Evolutionary conservation across 1,140 invertebrate genomes (phyloP).

Genomic region (Ceratina calcarata): DNA sequence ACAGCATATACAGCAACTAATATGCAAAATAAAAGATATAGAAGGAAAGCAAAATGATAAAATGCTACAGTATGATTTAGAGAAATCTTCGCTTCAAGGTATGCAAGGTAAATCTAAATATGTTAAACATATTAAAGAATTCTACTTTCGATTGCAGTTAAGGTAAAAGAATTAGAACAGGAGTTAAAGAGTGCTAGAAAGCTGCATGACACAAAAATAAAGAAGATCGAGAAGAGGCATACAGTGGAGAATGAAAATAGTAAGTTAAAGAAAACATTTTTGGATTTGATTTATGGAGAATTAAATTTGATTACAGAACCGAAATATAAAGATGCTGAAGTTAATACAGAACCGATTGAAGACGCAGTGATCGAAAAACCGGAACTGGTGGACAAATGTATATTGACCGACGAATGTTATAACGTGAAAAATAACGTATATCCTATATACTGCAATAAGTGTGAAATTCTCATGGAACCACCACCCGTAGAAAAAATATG

Average conservation of each 20-base stretch:
- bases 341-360: constrained; percentile 42
- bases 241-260: neutral
- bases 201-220: constrained; percentile 7
- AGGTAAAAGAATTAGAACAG: constrained; percentile 57
- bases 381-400: constrained; percentile 48
- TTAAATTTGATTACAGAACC: constrained; percentile 16
- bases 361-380: constrained; percentile 11
- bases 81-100: constrained; percentile 62
- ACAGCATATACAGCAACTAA: constrained; percentile 62
- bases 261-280: neutral
- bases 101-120: neutral
- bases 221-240: constrained; percentile 28
- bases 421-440: constrained; percentile 55
- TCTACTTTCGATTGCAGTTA: constrained; percentile 42
- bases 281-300: neutral
- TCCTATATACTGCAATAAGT: constrained; percentile 67
- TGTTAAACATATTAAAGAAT: constrained; percentile 10
- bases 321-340: constrained; percentile 42
- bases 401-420: constrained; percentile 63
- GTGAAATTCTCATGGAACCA: constrained; percentile 44
- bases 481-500: constrained; percentile 61
- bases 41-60: constrained; percentile 48
- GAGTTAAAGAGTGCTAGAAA: constrained; percentile 51
- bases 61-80: constrained; percentile 49
- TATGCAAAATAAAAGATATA: constrained; percentile 60